Evolutionary conservation across 2,797 vertebrate species (phyloP).

Genomic region (Sebastes minor): DNA sequence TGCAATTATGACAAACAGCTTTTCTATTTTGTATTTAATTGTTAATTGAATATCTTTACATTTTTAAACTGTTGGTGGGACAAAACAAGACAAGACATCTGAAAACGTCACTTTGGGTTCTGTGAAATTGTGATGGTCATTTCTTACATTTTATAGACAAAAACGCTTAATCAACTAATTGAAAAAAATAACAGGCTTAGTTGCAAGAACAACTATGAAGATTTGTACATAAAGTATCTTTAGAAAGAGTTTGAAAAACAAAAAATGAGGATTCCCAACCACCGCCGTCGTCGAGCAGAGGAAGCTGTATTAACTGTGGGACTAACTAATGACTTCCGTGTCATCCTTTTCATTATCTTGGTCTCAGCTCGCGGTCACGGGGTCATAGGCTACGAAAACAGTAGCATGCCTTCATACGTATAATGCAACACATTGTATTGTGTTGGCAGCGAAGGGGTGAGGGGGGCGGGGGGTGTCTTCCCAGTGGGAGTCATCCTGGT

Average conservation of each 20-base stretch:
- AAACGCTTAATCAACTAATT: too few species aligned
- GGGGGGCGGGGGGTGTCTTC: slow-evolving; percentile 18
- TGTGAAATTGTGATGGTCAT: not conserved
- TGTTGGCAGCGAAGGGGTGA: slow-evolving; percentile 45
- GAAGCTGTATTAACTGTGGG: slow-evolving; percentile 48
- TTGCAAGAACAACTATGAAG: not conserved
- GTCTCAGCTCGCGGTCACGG: slow-evolving; percentile 40
- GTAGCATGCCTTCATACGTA: slow-evolving; percentile 60
- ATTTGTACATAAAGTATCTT: not conserved
- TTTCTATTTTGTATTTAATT: too few species aligned
- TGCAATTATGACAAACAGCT: too few species aligned
- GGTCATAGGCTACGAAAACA: slow-evolving; percentile 77
- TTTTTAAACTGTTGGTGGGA: not conserved
- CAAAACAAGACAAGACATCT: not conserved
- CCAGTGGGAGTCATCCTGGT: slow-evolving; percentile 64
- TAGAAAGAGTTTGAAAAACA: not conserved
- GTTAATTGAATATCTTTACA: too few species aligned
- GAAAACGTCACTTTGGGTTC: not conserved
- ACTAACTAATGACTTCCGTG: slow-evolving; percentile 68
- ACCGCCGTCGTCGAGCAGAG: not conserved
- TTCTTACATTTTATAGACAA: not conserved
- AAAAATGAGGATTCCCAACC: not conserved
- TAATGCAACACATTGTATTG: slow-evolving; percentile 68
- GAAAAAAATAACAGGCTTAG: not conserved
- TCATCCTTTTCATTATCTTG: slow-evolving; percentile 61